Evolutionary conservation across 1,140 invertebrate species (phyloP), one percentile per base, ranked within the genome.

Genomic region (Dinoponera quadriceps): DNA sequence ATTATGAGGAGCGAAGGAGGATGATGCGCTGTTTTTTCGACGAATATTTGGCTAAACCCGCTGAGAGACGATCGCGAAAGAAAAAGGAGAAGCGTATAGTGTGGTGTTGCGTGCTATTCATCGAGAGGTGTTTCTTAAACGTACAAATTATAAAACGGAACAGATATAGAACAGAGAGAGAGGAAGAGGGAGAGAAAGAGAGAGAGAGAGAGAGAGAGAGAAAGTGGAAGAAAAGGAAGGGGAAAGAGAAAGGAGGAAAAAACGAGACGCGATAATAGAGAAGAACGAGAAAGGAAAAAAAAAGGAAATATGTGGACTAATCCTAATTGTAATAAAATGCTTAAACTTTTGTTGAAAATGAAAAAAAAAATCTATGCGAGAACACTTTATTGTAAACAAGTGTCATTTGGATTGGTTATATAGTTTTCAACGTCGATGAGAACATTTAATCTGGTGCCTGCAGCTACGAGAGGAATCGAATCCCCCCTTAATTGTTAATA

Each of bases 281-380:
- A 9, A 44, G 38, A 0, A 44, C 38, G 29, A 54, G 62, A 83
- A 48, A 74, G 82, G 69, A 78, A 38, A 38, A 68, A 57, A 29
- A 59, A 18, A 54, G 83, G 85, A 89, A 86, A 88, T 82, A 93
- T 91, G 90, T 93, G 93, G 89, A 93, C 91, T 89, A 89, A 92
- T 84, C 89, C 90, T 91, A 44, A 44, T n/a, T 91, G 89, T 92
- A 91, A 93, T 92, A 91, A 93, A 93, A 93, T 91, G 93, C 93
- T 94, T 93, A 84, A 92, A 94, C 91, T 93, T 94, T 94, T 93
- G 92, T 94, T 94, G 89, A 93, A 90, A 91, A 93, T 93, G 90
- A 90, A 92, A 77, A 62, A 89, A 83, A 90, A 89, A 93, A 92
- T 94, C 91, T 93, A 93, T 93, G 91, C 91, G 90, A 92, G 91